Conservation (phyloP, 2,113 vertebrate genomes). For the Dromas ardeola region DNA sequence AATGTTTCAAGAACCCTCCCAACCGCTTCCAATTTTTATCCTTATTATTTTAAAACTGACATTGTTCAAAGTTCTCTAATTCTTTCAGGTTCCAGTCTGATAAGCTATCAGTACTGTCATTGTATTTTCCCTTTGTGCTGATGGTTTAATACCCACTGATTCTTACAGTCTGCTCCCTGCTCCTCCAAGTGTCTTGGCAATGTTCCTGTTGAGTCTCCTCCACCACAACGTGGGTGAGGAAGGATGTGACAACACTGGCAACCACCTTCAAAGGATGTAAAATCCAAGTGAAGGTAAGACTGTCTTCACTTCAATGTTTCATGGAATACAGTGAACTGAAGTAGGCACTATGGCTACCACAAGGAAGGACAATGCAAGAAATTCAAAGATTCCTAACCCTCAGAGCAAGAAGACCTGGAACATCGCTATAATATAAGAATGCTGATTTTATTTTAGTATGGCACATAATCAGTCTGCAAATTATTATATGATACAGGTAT, state of each 20-base stretch:
- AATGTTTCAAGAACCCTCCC: neutral
- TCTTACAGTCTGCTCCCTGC: neutral
- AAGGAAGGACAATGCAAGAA: neutral
- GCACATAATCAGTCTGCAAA: neutral
- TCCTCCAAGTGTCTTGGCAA: neutral
- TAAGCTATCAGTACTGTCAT: neutral
- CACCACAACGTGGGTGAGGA: rapidly evolving
- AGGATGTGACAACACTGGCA: neutral
- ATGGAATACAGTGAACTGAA: neutral
- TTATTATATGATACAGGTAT: neutral
- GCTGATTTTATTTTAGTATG: neutral
- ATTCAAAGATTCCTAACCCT: neutral
- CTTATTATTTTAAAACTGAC: neutral
- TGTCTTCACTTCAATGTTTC: neutral
- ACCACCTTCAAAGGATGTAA: neutral
- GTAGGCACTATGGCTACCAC: neutral
- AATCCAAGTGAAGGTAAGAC: neutral
- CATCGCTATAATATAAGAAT: neutral
- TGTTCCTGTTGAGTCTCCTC: neutral
- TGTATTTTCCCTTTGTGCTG: neutral
- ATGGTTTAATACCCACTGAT: neutral
- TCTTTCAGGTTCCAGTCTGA: neutral
- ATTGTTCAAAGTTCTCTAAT: neutral
- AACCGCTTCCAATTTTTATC: neutral
- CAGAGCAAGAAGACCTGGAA: neutral